Conservation (phyloP, 1,140 invertebrate species). For the Lineus longissimus region DNA sequence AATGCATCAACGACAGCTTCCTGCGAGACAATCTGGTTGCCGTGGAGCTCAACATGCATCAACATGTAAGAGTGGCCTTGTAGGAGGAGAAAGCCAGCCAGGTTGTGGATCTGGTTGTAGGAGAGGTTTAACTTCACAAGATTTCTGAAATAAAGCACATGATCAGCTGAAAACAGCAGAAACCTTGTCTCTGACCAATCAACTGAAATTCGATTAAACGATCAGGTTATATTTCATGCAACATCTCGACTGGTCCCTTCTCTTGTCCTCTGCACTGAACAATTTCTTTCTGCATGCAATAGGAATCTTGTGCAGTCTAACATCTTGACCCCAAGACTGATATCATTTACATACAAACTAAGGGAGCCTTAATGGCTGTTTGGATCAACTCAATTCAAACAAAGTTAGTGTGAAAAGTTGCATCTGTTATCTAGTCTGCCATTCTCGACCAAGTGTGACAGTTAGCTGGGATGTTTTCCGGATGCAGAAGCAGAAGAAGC, state of each 20-base stretch:
- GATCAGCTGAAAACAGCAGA: not conserved
- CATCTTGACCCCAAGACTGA: too few species aligned
- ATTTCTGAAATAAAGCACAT: conserved; percentile 35
- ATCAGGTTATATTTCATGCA: not conserved
- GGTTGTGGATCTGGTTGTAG: conserved; percentile 44
- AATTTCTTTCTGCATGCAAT: too few species aligned
- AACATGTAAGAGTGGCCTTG: conserved; percentile 27
- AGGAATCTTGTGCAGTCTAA: too few species aligned
- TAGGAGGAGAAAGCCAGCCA: conserved; percentile 35
- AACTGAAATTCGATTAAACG: not conserved
- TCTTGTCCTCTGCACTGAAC: not conserved
- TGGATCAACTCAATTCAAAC: too few species aligned
- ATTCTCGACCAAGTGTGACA: too few species aligned
- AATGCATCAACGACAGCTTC: conserved; percentile 32
- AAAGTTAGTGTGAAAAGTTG: too few species aligned
- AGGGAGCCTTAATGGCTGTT: not conserved
- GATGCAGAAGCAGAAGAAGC: not conserved
- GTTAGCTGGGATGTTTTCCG: not conserved
- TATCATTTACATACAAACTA: too few species aligned
- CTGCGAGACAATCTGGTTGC: conserved; percentile 35
- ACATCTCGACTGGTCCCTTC: not conserved
- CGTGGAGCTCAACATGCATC: conserved; percentile 40
- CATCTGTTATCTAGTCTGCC: too few species aligned
- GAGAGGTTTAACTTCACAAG: conserved; percentile 46
- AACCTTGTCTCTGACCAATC: too few species aligned